Evolutionary conservation across 2,797 vertebrate genomes (phyloP), one percentile per base, ranked within the genome.

Genomic region (Lutjanus campechanus): DNA sequence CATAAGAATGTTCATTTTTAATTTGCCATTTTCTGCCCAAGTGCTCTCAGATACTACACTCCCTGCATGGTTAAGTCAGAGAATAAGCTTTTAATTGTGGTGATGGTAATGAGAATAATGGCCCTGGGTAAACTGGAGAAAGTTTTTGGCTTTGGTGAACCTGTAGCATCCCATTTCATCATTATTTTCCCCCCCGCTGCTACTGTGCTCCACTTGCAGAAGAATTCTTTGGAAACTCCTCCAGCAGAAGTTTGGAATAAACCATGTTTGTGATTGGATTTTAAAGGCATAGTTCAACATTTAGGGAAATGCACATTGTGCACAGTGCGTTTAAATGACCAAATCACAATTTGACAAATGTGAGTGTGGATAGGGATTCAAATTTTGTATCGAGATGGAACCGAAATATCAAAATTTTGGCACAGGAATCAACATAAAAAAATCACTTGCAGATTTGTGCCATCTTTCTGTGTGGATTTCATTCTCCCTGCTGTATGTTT

Each of bases 21-120:
- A 93, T 93, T 90, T 92, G 76, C 87, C 87, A 94, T 94, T 94
- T 94, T 95, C 90, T 93, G 93, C 92, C 77, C 91, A 94, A 93
- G 83, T 91, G 92, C 89, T 72, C 81, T 81, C 77, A 73, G 76
- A 87, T 90, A 77, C 78, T 81, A 50, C 81, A 76, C 53, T 86
- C n/a, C 41, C 58, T 89, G 91, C 92, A 90, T 92, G 92, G 87
- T 82, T 93, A 88, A 86, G 65, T 88, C 72, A 71, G 69, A 68
- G 86, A 87, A 92, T 85, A 90, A 64, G 69, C 83, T 92, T 94
- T 93, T 93, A 90, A 91, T 93, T 91, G 84, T 74, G 47, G 73
- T 63, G 72, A 85, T 85, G 74, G 62, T 77, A 82, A 89, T 89
- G 83, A 82, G 49, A 82, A 83, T 69, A 81, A 84, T 88, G 72